Evolutionary conservation across 2,797 vertebrate species (phyloP), one percentile per base, ranked within the genome.

Genomic region (Enteromius argenteus): DNA sequence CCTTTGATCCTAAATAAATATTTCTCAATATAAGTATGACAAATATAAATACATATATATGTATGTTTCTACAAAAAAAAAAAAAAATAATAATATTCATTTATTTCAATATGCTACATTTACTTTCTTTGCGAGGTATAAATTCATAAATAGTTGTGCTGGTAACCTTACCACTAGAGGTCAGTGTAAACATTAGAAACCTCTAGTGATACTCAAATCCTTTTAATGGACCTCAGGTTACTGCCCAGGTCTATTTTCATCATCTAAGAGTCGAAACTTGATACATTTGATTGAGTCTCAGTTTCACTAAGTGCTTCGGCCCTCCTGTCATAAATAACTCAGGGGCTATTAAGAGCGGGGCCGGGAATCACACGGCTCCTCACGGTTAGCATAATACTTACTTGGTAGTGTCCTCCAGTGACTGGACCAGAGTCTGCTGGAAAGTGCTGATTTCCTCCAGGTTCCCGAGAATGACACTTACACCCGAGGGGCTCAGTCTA

Each of bases 331-430:
- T 83, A 73, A 74, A 56, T 56, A 56, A 83, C 35, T 32, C n/a
- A 3, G 44, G n/a, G n/a, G 71, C 58, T 79, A 21, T 64, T 77
- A 71, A 51, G 44, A 62, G 42, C 32, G 13, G 19, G 56, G 51
- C 76, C 81, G 81, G 64, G 88, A 84, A 84, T 89, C 87, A 89
- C 89, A 88, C 76, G 67, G 37, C 51, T 53, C 64, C 53, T 79
- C 64, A 80, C 67, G 3, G 39, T 44, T 64, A 67, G 68, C 80
- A 77, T 21, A 39, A 73, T 85, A 97, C 97, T 96, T 88, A 99
- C 98, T 97, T 99, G 90, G 97, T 97, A 93, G 97, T 97, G 89
- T 99, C 98, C 93, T 99, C 98, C 92, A 99, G 92, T 76, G 97
- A 97, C 88, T 99, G 98, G 89, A 99, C 97, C 62, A 99, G 96